A percentile compares a stretch with the other conserved stretches of the same genome.
Conservation (phyloP, 2,113 vertebrate species). For the Syrrhaptes paradoxus region DNA sequence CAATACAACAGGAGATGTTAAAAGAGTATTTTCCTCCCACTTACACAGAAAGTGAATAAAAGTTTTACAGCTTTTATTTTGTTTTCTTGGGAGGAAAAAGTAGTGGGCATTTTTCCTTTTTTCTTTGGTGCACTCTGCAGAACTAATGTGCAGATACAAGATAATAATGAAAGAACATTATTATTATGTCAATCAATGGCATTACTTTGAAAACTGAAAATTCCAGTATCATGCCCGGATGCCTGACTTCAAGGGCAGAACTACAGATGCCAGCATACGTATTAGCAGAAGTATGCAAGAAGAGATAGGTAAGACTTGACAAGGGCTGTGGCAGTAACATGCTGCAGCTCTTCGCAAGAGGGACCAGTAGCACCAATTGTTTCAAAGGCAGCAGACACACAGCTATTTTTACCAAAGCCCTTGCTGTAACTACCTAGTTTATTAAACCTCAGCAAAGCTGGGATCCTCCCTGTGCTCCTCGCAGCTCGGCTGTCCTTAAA, state of each 20-base stretch:
- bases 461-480: neutral
- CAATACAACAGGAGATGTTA: slow-evolving; percentile 11
- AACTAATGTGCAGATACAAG: neutral
- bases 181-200: neutral
- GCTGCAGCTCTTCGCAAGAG: neutral
- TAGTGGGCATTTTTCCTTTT: neutral
- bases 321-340: neutral
- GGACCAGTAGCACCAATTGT: neutral
- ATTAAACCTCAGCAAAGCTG: neutral
- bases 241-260: neutral
- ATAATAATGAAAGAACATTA: neutral
- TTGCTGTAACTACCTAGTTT: neutral
- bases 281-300: neutral
- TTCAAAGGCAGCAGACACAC: slow-evolving; percentile 42
- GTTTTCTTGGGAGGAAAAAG: neutral
- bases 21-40: slow-evolving; percentile 24
- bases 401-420: slow-evolving; percentile 61
- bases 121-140: neutral
- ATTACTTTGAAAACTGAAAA: neutral
- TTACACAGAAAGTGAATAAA: neutral
- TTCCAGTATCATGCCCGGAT: neutral
- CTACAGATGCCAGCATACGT: neutral
- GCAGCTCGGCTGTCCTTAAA: neutral
- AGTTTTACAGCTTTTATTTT: slow-evolving; percentile 11
- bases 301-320: neutral